Conservation (phyloP, 1,140 invertebrate genomes). For the Heliconius nattereri region DNA sequence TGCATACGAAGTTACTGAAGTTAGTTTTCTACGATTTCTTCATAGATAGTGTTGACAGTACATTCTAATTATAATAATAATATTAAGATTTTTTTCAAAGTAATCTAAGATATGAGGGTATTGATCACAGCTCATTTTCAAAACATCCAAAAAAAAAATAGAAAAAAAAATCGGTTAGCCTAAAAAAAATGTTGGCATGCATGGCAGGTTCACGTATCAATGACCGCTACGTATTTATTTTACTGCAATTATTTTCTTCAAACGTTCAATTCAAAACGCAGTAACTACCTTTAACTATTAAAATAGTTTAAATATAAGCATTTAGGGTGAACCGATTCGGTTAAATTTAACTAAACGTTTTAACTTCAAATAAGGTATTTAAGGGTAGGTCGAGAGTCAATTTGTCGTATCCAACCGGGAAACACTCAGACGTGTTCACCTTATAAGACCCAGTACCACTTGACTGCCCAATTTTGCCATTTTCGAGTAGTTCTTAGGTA, state of each 20-base stretch:
- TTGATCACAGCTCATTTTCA: too few relatives aligned
- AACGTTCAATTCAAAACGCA: too few relatives aligned
- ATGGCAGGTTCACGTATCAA: too few relatives aligned
- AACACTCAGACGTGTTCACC: conserved; percentile 61
- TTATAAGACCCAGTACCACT: conserved; percentile 38
- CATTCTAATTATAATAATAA: too few relatives aligned
- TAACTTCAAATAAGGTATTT: conserved; percentile 18
- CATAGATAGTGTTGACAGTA: not conserved
- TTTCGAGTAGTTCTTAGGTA: conserved; percentile 43
- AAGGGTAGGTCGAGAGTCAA: conserved; percentile 48
- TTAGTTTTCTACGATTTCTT: not conserved
- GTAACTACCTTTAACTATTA: too few relatives aligned
- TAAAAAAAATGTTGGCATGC: too few relatives aligned
- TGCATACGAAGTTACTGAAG: not conserved
- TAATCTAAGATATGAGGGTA: too few relatives aligned
- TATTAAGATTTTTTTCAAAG: too few relatives aligned
- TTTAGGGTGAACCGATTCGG: not conserved
- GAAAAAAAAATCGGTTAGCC: too few relatives aligned
- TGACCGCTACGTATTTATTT: too few relatives aligned
- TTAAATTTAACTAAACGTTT: conserved; percentile 10
- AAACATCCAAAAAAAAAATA: too few relatives aligned
- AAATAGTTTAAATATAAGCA: not conserved
- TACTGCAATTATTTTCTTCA: too few relatives aligned
- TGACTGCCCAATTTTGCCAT: conserved; percentile 57
- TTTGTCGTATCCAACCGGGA: conserved; percentile 45